Evolutionary conservation across 2,888 invertebrate genomes (phyloP), one percentile per base, ranked within the genome.

Genomic region (Aromia moschata): DNA sequence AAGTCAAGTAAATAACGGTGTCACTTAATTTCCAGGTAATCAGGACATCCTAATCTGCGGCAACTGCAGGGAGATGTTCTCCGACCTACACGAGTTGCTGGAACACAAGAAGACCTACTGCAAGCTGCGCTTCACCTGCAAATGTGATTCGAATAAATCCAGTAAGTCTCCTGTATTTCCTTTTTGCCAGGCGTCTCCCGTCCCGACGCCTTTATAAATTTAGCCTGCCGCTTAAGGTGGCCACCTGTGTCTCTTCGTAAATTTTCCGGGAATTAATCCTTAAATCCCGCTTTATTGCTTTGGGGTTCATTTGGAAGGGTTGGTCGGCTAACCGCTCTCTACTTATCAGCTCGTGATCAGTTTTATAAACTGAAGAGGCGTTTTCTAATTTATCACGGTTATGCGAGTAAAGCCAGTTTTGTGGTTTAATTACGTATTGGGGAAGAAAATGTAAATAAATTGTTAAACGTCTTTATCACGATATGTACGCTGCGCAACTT

Each of bases 1-100:
- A n/a, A n/a, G n/a, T n/a, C n/a, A n/a, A n/a, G n/a, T n/a, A n/a
- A n/a, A n/a, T n/a, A n/a, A n/a, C n/a, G n/a, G n/a, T n/a, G n/a
- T n/a, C n/a, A n/a, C n/a, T 49, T 59, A 9, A 25, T 37, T 84
- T 79, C 59, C 81, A 88, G 88, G 87, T 77, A 87, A 87, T 77
- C 87, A 88, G 56, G 91, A 91, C 77, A 88, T 90, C 65, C 82
- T 91, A 70, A 90, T 91, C 69, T 91, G 91, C 77, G 91, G 91
- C 46, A 88, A 88, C 76, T 91, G 91, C 79, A 84, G 89, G 65
- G 89, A 89, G 77, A 85, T 89, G 82, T 90, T 90, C 79, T 85
- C 87, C 54, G 88, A 88, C 72, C 83, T 90, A 11, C 87, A 88
- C 69, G 88, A 88, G 70, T 82, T 90, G 64, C 83, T 89, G 66